These are phyloP conservation scores for Imbricaverruca yamaguchii DNA, from an alignment of 2,888 invertebrate genomes.

Conservation along the genomic window DNA sequence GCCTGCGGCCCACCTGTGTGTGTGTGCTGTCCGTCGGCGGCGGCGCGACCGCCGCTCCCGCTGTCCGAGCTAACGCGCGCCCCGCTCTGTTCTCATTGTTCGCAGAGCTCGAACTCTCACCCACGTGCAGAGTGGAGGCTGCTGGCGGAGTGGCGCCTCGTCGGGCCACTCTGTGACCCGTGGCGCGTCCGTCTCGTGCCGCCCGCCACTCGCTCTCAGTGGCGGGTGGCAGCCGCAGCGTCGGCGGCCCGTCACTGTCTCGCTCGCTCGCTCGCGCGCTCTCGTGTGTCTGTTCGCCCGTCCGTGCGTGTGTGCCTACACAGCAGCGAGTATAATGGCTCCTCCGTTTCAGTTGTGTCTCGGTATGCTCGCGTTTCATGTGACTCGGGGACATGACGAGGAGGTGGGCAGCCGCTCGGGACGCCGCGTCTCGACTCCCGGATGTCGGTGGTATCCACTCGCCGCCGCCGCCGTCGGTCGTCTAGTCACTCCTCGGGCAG, in stretches of 20 bases:
- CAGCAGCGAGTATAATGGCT: background rate
- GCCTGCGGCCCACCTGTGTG: no score
- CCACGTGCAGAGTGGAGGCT: background rate
- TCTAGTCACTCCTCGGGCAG: background rate
- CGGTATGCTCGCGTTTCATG: conserved; percentile 21
- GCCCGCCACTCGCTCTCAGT: background rate
- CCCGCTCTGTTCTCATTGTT: background rate
- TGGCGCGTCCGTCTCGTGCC: background rate
- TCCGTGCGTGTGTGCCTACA: background rate
- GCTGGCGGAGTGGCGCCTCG: background rate
- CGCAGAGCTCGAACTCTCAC: background rate
- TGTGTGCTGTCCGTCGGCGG: background rate
- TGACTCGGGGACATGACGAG: background rate
- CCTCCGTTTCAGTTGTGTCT: conserved; percentile 15
- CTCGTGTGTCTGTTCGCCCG: background rate
- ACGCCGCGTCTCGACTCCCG: no score
- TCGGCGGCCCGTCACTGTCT: background rate
- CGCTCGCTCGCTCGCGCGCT: background rate
- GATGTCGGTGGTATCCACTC: no score
- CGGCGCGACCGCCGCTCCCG: background rate
- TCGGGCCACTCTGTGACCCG: background rate
- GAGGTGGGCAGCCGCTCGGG: no score
- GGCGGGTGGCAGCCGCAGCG: background rate
- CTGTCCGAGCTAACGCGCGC: background rate
- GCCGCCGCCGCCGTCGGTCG: no score